A percentile compares a stretch with the other conserved stretches of the same genome.
phyloP scores from a whole-genome alignment of 1,140 invertebrate species.

The Brachionus paranguensis region DNA sequence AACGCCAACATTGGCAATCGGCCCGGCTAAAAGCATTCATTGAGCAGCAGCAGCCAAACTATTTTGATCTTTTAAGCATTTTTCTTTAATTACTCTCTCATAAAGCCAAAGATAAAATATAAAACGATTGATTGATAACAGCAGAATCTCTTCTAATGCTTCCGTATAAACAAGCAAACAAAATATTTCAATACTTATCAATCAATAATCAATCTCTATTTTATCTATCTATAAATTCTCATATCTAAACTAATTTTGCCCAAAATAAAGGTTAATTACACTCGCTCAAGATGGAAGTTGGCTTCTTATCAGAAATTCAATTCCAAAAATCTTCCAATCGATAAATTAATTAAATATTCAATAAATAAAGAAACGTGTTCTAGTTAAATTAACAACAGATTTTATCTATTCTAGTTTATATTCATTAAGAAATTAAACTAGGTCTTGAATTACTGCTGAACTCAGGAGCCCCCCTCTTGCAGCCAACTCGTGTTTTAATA shows the following conservation, averaged over 20 bases:
- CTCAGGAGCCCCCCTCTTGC: not conserved
- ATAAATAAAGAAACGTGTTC: slow-evolving; percentile 1
- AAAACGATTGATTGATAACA: slow-evolving; percentile 27
- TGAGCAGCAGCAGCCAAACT: not conserved
- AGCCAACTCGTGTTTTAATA: not conserved
- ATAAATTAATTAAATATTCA: slow-evolving; percentile 34
- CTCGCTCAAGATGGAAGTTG: not conserved
- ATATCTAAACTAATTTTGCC: not conserved
- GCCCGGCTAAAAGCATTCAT: not conserved
- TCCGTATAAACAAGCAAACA: not conserved
- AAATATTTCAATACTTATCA: slow-evolving; percentile 23
- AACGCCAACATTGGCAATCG: not conserved
- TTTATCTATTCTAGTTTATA: not conserved
- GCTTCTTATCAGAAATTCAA: slow-evolving; percentile 20
- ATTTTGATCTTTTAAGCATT: not conserved
- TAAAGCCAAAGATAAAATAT: slow-evolving; percentile 16
- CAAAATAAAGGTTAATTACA: not conserved
- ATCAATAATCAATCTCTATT: slow-evolving; percentile 19
- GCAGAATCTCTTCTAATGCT: not conserved
- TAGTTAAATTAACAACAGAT: slow-evolving; percentile 21
- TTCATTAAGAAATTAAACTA: slow-evolving; percentile 33
- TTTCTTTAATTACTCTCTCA: not conserved
- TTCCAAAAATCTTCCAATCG: not conserved
- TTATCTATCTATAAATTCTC: slow-evolving; percentile 7
- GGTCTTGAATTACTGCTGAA: not conserved